Evolutionary conservation across 1,140 invertebrate species (phyloP), one percentile per base, ranked within the genome.

Genomic region (Procambarus virginalis): DNA sequence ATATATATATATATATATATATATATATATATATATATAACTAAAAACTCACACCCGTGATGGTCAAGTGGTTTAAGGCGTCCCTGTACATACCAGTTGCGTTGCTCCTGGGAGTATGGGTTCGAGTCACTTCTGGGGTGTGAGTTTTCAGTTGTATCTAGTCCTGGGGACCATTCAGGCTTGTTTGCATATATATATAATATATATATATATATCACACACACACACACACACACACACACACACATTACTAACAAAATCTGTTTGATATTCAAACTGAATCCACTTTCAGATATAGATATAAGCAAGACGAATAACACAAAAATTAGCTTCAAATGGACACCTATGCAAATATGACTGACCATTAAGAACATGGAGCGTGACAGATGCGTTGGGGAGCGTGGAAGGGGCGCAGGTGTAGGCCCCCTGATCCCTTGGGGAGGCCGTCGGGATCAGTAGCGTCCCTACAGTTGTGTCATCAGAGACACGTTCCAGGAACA

Each of bases 351-450:
- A 17, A 58, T 6, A 48, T 49, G 10, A 46, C 87, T 84, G 51
- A 89, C 87, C 87, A 68, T 89, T 89, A 49, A 89, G 81, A 46
- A 89, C 87, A 51, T 89, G 87, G 22, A 89, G 87, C 3, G 87
- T 89, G 75, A 89, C 81, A 10, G 87, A 60, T 45, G 81, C 73
- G 70, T 81, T 84, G 20, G 87, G 87, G 20, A 89, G 87, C 6
- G 49, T 89, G 81, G 87, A 81, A 2, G 87, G 87, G 34, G 81
- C 80, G 45, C 87, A 89, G 81, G 73, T 84, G 58, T 89, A 89
- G 51, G 70, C 45, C 17, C 87, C 87, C 76, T 89, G 87, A 75
- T 89, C 87, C 46, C 87, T 48, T 2, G 73, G 70, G 34, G 81
- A 89, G 48, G 87, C 87, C 60, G 48, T 49, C 0, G 87, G 80